Evolutionary conservation across 2,888 invertebrate species (phyloP).

Genomic region (Melanostoma scalare): DNA sequence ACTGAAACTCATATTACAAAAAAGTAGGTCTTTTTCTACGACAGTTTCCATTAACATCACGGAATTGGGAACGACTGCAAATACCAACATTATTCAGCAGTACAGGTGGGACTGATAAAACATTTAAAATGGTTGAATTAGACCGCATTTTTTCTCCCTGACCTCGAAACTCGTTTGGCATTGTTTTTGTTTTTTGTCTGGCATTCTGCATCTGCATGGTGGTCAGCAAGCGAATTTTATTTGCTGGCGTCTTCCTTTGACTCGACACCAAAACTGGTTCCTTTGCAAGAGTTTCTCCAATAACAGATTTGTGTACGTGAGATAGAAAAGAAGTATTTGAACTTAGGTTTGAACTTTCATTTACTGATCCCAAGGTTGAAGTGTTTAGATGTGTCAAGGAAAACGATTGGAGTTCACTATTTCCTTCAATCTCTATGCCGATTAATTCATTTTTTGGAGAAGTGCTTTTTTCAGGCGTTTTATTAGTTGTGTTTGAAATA

Average conservation of each 20-base stretch:
- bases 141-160: background rate
- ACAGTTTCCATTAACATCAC: constrained; percentile 19
- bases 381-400: background rate
- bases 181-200: background rate
- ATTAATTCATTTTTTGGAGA: constrained; percentile 3
- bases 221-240: background rate
- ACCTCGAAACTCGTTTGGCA: background rate
- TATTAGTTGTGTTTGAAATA: constrained; percentile 71
- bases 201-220: background rate
- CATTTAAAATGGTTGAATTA: background rate
- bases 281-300: background rate
- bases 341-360: constrained; percentile 7
- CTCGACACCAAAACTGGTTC: constrained; percentile 31
- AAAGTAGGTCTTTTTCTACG: constrained; percentile 10
- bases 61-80: background rate
- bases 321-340: background rate
- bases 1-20: constrained; percentile 30
- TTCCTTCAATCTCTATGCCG: background rate
- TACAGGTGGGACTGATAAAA: background rate
- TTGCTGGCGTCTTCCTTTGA: background rate
- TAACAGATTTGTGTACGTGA: background rate
- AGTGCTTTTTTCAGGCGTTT: constrained; percentile 11
- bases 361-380: background rate
- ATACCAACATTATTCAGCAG: background rate
- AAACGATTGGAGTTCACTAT: background rate